These are phyloP conservation scores for Odontophorus gujanensis DNA, from an alignment of 2,113 vertebrate genomes.

Conservation along the genomic window DNA sequence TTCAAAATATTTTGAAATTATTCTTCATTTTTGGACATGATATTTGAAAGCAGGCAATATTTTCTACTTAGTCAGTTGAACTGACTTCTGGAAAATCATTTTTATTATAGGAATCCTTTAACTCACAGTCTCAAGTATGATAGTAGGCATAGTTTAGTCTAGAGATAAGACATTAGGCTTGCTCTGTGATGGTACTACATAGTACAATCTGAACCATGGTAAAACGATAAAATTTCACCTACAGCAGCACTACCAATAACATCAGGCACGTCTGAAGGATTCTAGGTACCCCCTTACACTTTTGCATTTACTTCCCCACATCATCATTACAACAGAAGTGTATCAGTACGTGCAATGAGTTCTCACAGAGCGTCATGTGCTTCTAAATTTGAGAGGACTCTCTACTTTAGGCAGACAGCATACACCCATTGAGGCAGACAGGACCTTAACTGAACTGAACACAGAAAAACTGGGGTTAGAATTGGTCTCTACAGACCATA, in stretches of 20 bases:
- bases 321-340: not conserved
- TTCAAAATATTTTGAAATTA: constrained; percentile 11
- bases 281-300: not conserved
- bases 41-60: not conserved
- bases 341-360: not conserved
- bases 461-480: not conserved
- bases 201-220: constrained; percentile 59
- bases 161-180: not conserved
- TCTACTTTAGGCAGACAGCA: not conserved
- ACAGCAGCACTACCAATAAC: constrained; percentile 49
- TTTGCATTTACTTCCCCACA: not conserved
- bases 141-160: not conserved
- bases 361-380: not conserved
- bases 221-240: constrained; percentile 60
- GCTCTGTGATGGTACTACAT: not conserved
- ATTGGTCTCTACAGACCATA: not conserved
- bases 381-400: not conserved
- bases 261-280: not conserved
- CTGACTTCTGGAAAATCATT: not conserved
- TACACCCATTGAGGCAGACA: not conserved
- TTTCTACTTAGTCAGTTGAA: not conserved
- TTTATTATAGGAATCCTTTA: not conserved
- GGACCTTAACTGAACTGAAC: not conserved
- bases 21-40: not conserved
- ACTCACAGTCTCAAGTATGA: not conserved